Percentiles rank a stretch among this genome's conserved stretches.
Conservation (phyloP, 2,888 invertebrate species). For the Hofmannophila pseudospretella region DNA sequence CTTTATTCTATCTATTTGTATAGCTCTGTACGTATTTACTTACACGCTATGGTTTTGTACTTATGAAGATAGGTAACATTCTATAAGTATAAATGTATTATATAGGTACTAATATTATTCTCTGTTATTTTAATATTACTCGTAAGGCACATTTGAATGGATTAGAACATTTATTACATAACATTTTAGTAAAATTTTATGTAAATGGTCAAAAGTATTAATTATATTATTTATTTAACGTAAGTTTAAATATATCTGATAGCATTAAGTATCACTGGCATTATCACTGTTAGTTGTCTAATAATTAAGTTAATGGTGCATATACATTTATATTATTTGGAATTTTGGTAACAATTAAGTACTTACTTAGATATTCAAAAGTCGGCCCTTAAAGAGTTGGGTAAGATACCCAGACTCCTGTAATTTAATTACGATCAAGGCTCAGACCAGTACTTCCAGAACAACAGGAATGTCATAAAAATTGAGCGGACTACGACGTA, state of each 20-base stretch:
- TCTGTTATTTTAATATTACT: not conserved
- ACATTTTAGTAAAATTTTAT: not conserved
- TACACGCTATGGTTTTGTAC: not conserved
- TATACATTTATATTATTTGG: too few relatives aligned
- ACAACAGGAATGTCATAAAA: too few relatives aligned
- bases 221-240: not conserved
- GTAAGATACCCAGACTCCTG: too few relatives aligned
- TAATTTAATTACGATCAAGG: too few relatives aligned
- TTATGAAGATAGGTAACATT: not conserved
- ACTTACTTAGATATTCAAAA: too few relatives aligned
- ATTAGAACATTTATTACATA: too few relatives aligned
- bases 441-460: too few relatives aligned
- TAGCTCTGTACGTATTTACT: not conserved
- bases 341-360: too few relatives aligned
- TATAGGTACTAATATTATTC: not conserved
- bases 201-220: not conserved
- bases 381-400: too few relatives aligned
- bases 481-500: too few relatives aligned
- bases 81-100: not conserved
- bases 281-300: slow-evolving; percentile 3
- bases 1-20: not conserved
- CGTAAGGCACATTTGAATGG: not conserved
- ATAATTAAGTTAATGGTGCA: too few relatives aligned
- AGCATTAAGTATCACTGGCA: slow-evolving; percentile 2
- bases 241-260: not conserved